Base-by-base conservation (phyloP, 2,797 vertebrate species). In the Pangasius sanitwongsei region DNA sequence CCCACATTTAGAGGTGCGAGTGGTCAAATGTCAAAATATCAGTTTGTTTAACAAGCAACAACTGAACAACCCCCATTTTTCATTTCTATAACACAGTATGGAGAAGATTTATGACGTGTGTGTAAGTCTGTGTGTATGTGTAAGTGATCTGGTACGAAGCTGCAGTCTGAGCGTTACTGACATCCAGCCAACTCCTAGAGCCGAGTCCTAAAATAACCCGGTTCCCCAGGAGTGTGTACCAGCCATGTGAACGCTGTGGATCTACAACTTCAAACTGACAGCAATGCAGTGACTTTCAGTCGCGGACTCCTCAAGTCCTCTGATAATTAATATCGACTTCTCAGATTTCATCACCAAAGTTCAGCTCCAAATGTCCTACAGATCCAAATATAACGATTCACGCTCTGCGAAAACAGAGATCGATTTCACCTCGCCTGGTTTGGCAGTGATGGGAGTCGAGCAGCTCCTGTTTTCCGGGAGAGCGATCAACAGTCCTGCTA, bases 381-480 rank as follows among this genome's bases (percentile, higher is more conserved):
- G 37, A 44, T 91, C 93, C 69, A 96, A 92, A 90, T 91, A 93
- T 81, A 94, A 92, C 0, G 94, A 94, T 70, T 91, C 88, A 0
- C 90, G 93, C 25, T 59, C 87, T 61, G 89, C 91, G 37, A 94
- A 92, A 85, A 92, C 93, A 86, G 94, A 95, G 59, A 92, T 96
- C 61, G 95, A 96, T 90, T 92, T 95, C 75, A 95, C 92, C 53
- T 97, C 96, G 41, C 97, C 97, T 57, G 96, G 96, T 87, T 95
- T 98, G 93, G 98, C 96, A 0, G 95, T 99, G 91, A 94, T 96
- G 4, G 97, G 98, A 91, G 86, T 99, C 85, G 98, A 99, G 91
- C 94, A 95, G 89, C 94, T 99, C 34, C 93, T 99, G 23, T 97
- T 96, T 90, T 97, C 97, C 0, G 98, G 97, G 1, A 99, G 97